These are phyloP conservation scores for Darwinula stevensoni DNA, from an alignment of 2,888 invertebrate species.

Conservation along the genomic window DNA sequence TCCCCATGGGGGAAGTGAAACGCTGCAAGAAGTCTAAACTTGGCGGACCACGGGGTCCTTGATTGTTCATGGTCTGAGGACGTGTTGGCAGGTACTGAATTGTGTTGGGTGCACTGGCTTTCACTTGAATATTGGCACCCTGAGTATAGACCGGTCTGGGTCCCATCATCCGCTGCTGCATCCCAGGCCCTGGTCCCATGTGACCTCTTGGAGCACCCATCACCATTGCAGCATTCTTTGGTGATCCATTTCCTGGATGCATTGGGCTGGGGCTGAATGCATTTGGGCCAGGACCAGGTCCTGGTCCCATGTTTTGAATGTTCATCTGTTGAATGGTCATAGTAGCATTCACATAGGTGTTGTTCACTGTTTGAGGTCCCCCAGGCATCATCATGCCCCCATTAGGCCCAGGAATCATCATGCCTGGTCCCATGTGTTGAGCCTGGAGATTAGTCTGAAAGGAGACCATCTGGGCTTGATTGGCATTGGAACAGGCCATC, in stretches of 20 bases:
- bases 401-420: too few relatives aligned
- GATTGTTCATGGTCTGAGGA: slow-evolving; percentile 32
- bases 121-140: slow-evolving; percentile 53
- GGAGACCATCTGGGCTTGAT: slow-evolving; percentile 15
- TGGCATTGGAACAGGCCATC: background rate
- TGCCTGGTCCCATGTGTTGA: slow-evolving; percentile 10
- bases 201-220: slow-evolving; percentile 16
- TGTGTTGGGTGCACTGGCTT: slow-evolving; percentile 86
- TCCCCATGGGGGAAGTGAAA: slow-evolving; percentile 51
- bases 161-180: slow-evolving; percentile 7
- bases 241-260: slow-evolving; percentile 5
- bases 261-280: background rate
- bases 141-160: slow-evolving; percentile 12
- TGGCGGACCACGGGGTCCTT: slow-evolving; percentile 43
- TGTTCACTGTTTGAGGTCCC: slow-evolving; percentile 18
- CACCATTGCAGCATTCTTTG: slow-evolving; percentile 7
- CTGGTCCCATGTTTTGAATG: slow-evolving; percentile 17
- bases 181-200: slow-evolving; percentile 20
- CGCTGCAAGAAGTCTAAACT: slow-evolving; percentile 66
- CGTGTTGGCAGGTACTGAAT: slow-evolving; percentile 89
- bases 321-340: slow-evolving; percentile 22
- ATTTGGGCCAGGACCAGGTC: slow-evolving; percentile 17
- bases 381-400: slow-evolving; percentile 11
- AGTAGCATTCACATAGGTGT: slow-evolving; percentile 21
- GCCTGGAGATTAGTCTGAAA: slow-evolving; percentile 13